Evolutionary conservation across 2,797 vertebrate genomes (phyloP), one percentile per base, ranked within the genome.

Genomic region (Natrix natrix): DNA sequence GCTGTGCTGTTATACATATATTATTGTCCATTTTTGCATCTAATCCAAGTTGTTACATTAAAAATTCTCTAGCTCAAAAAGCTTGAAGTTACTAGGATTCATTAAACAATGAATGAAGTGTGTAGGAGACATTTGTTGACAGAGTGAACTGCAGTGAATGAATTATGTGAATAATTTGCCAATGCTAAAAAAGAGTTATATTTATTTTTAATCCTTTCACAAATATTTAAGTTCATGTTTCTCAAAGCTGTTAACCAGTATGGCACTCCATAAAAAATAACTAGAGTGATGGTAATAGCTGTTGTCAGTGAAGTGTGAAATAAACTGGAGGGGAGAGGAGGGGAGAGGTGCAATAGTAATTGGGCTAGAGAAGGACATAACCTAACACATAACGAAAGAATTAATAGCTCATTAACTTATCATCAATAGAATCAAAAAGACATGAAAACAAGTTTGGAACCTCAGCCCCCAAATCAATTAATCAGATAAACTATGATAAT

Each of bases 201-300:
- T 95, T 94, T 90, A 55, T 91, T 32, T 95, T 93, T 28, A 37
- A 86, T 89, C 43, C 69, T 74, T 92, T 61, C 8, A 88, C 26
- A 96, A 91, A 69, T 94, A 87, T 90, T 93, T 90, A 90, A 14
- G 89, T 95, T 93, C 92, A 13, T 94, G 43, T 95, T 95, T 95
- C 93, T 48, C 91, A 88, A 95, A 94, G 60, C 87, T 94, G 74
- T 94, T 95, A 96, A 94, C 87, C 61, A 95, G 54, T 93, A 56
- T 95, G 93, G 94, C 0, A 28, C 28, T 92, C 59, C 6, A 32
- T 86, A 95, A 90, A 63, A 63, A 95, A 92, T 93, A 95, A 95
- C 95, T 94, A 93, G 3, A 94, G 43, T 66, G 94, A 93, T 86
- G 93, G 74, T 96, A 96, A 95, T 93, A 96, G 91, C 91, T 94